Evolutionary conservation across 2,113 vertebrate genomes (phyloP), one percentile per base, ranked within the genome.

Genomic region (Cygnus atratus): DNA sequence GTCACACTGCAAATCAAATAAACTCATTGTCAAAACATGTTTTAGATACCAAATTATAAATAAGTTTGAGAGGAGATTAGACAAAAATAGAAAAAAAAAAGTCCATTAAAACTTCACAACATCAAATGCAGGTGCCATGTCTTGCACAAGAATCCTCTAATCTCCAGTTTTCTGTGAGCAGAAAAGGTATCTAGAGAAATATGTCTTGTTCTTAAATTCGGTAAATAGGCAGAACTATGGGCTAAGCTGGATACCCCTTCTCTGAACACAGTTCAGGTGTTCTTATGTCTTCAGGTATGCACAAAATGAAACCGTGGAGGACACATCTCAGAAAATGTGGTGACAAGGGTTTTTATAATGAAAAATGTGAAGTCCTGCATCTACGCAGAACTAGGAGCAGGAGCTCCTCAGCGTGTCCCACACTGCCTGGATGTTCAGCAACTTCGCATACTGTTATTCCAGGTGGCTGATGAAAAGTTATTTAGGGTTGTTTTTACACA

Each of bases 381-480:
- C 24, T 16, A 33, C 4, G 3, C 7, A 54, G 13, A 1, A 3
- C 41, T 44, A 43, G 28, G 20, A 75, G 43, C 39, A 84, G 65
- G 43, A 84, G 19, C 48, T 44, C 13, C 35, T 62, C 26, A 24
- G 5, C 28, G 22, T 12, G 14, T 59, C 17, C 52, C 46, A 57
- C 0, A 1, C 13, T 43, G 26, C 22, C 4, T 70, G 41, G 19
- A 19, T 21, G 7, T 18, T 59, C 66, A 46, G 26, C 1, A 2
- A 21, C 26, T 82, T 83, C 28, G 26, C 3, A 10, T 55, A 41
- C 26, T 73, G 5, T 8, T 91, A 10, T 72, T 75, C 50, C 24
- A 54, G 9, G 44, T 66, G 29, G 33, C 13, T 5, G 1, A 31
- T 83, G n/a, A 83, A 77, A 73, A 76, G 37, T 18, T 85, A 50